phyloP scores from a whole-genome alignment of 2,797 vertebrate species.

The Ctenopoma kingsleyae region DNA sequence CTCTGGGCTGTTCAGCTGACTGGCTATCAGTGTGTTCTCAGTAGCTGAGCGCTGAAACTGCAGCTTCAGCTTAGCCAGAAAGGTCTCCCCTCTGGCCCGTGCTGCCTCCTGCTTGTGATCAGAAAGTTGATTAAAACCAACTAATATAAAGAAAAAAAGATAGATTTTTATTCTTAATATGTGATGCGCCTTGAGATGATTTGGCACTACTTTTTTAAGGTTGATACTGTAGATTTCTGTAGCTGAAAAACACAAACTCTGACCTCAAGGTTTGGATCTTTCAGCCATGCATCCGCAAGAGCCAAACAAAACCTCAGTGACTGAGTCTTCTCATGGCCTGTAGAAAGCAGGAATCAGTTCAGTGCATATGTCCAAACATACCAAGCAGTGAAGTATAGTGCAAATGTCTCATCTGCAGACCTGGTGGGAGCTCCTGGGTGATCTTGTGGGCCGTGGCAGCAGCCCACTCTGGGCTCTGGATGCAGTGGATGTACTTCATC shows the following conservation, averaged over 20 bases:
- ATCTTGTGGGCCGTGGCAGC: conserved; percentile 92
- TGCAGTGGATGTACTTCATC: conserved; percentile 90
- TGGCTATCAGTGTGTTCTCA: conserved; percentile 87
- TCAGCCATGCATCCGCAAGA: conserved; percentile 91
- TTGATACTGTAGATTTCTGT: background rate
- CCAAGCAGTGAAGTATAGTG: background rate
- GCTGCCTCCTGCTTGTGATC: conserved; percentile 69
- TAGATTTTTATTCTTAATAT: background rate
- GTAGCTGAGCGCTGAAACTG: conserved; percentile 92
- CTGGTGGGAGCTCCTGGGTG: conserved; percentile 92
- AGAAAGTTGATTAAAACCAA: background rate
- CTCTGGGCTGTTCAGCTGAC: conserved; percentile 85
- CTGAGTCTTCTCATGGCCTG: conserved; percentile 91
- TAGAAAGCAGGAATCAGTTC: conserved; percentile 15
- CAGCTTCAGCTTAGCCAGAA: conserved; percentile 88
- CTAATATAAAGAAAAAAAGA: background rate
- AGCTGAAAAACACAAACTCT: conserved; percentile 26
- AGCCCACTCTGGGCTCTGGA: conserved; percentile 92
- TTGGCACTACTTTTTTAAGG: background rate
- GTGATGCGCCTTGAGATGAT: too few relatives aligned
- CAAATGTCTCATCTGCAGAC: conserved; percentile 67
- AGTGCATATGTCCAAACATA: background rate
- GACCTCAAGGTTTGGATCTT: conserved; percentile 87
- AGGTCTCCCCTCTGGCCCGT: conserved; percentile 81
- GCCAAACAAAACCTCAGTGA: conserved; percentile 91